A percentile compares a stretch with the other conserved stretches of the same genome.
phyloP scores from a whole-genome alignment of 2,113 vertebrate species.

The Microtus pennsylvanicus region DNA sequence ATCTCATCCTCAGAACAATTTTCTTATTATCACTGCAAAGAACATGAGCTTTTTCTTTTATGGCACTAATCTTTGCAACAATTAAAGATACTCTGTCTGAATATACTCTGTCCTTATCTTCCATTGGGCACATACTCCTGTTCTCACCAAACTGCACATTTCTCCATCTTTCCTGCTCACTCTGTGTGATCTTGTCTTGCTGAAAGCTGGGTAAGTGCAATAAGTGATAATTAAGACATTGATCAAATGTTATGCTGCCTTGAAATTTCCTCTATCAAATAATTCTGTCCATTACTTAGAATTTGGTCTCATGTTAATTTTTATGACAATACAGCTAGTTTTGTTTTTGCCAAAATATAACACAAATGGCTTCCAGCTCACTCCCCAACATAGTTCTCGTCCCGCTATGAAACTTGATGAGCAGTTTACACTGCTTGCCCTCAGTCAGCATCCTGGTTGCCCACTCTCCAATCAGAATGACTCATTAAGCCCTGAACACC shows the following conservation, averaged over 20 bases:
- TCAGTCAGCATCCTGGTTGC: background rate
- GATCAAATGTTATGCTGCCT: background rate
- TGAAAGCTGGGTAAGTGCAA: background rate
- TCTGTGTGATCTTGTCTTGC: background rate
- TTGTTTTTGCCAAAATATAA: background rate
- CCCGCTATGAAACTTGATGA: background rate
- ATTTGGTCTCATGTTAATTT: too few species aligned
- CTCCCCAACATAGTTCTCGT: too few species aligned
- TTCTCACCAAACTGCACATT: background rate
- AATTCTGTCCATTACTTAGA: background rate
- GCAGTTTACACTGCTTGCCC: background rate
- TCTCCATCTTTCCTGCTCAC: background rate
- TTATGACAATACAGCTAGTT: background rate
- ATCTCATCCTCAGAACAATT: background rate
- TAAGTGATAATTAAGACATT: background rate
- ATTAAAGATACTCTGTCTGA: background rate
- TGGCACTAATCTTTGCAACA: background rate
- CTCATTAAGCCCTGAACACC: background rate
- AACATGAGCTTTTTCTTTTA: background rate
- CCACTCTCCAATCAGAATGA: background rate
- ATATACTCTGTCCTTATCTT: background rate
- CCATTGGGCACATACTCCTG: background rate
- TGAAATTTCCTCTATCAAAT: background rate
- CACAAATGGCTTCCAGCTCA: background rate
- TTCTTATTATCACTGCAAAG: background rate